Conservation (phyloP, 2,113 vertebrate species). For the Narcine bancroftii region DNA sequence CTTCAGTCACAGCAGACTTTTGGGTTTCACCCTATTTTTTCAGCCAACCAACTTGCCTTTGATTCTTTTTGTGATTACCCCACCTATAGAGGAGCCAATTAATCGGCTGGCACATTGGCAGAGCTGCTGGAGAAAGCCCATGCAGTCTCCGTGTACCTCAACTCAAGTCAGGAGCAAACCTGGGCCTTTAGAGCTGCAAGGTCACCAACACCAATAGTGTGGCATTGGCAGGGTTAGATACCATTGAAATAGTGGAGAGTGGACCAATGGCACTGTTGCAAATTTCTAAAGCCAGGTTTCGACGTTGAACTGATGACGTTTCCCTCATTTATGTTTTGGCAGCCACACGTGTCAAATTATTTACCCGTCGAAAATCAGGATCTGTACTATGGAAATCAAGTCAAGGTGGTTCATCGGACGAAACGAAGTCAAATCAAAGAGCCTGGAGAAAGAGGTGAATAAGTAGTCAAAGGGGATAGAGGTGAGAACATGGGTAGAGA, state of each 20-base stretch:
- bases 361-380: not conserved
- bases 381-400: not conserved
- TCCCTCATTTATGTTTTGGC: not conserved
- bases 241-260: not conserved
- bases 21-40: too few species aligned
- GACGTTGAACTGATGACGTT: not conserved
- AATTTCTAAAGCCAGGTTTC: too few species aligned
- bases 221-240: not conserved
- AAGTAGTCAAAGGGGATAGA: conserved; percentile 16
- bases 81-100: too few species aligned
- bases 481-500: conserved; percentile 14
- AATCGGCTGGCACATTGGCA: too few species aligned
- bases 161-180: too few species aligned
- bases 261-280: not conserved
- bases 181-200: too few species aligned
- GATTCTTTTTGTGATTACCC: too few species aligned
- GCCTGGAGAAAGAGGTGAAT: conserved; percentile 21
- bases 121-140: too few species aligned
- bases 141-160: too few species aligned
- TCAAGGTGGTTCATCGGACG: conserved; percentile 1
- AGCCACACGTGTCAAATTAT: not conserved
- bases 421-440: not conserved
- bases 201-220: too few species aligned
- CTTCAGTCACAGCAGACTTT: too few species aligned
- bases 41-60: too few species aligned